A percentile compares a stretch with the other conserved stretches of the same genome.
Conservation (phyloP, 2,797 vertebrate genomes). For the Cirrhinus mrigala region DNA sequence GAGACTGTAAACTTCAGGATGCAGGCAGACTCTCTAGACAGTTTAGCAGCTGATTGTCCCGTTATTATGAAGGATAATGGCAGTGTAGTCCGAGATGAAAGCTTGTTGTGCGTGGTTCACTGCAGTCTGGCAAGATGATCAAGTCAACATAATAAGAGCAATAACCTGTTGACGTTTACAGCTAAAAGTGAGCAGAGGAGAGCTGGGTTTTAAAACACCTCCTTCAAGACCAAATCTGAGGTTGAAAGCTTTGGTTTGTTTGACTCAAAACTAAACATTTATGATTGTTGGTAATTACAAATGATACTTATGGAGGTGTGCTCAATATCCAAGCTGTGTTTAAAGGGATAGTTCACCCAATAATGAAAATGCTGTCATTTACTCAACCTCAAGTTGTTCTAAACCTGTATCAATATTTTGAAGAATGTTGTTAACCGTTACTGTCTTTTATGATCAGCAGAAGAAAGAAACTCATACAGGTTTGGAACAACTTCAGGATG, state of each 20-base stretch:
- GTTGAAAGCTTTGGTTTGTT: neutral
- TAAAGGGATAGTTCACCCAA: neutral
- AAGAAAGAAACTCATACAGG: neutral
- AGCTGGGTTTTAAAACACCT: neutral
- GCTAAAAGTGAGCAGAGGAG: neutral
- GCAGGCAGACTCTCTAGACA: neutral
- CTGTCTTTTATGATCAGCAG: too few relatives aligned
- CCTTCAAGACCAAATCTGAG: neutral
- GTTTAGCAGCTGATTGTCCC: neutral
- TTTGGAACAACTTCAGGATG: too few relatives aligned
- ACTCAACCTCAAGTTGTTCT: neutral
- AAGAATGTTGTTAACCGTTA: neutral
- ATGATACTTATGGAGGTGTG: neutral
- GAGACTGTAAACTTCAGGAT: constrained; percentile 6
- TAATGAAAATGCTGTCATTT: neutral
- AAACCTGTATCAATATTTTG: neutral
- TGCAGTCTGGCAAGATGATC: constrained; percentile 13
- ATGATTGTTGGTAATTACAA: too few relatives aligned
- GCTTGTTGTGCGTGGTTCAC: neutral
- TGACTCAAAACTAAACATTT: constrained; percentile 10
- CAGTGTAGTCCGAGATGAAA: neutral
- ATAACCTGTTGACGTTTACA: neutral
- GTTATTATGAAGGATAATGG: neutral
- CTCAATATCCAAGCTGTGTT: neutral
- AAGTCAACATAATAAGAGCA: neutral